Conservation (phyloP, 2,888 invertebrate species). For the Calameuta filiformis region DNA sequence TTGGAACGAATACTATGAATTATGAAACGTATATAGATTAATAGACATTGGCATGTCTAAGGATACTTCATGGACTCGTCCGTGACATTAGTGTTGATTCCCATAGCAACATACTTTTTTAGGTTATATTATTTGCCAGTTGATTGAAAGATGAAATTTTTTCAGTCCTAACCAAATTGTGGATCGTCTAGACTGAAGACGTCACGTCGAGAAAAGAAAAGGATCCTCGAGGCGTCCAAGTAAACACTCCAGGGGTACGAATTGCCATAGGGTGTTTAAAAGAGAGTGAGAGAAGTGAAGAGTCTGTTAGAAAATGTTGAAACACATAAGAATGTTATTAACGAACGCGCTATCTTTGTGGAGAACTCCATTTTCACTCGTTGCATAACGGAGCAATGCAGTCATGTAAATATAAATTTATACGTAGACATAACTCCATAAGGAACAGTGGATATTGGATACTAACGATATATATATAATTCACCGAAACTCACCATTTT, state of each 20-base stretch:
- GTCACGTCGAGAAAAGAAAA: not conserved
- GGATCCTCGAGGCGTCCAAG: not conserved
- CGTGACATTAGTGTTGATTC: not conserved
- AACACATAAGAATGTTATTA: not conserved
- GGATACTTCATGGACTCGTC: not conserved
- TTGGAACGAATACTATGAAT: not conserved
- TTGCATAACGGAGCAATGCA: not conserved
- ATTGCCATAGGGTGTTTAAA: not conserved
- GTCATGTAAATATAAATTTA: not conserved
- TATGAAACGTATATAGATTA: not conserved
- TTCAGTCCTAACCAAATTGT: not conserved
- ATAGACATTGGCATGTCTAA: not conserved
- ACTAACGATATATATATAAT: not conserved
- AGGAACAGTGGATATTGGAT: not conserved
- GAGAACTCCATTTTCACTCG: not conserved
- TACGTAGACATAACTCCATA: not conserved
- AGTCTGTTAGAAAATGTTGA: not conserved
- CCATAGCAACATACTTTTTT: not conserved
- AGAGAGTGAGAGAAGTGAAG: not conserved
- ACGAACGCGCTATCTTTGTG: not conserved
- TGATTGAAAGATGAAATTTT: not conserved
- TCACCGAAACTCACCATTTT: not conserved
- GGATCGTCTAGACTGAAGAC: not conserved
- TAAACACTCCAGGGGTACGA: not conserved
- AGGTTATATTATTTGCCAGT: not conserved